A percentile compares a stretch with the other conserved stretches of the same genome.
Conservation (phyloP, 37 sponge, comb jelly and placozoan genomes). For the Theonella swinhoei region DNA sequence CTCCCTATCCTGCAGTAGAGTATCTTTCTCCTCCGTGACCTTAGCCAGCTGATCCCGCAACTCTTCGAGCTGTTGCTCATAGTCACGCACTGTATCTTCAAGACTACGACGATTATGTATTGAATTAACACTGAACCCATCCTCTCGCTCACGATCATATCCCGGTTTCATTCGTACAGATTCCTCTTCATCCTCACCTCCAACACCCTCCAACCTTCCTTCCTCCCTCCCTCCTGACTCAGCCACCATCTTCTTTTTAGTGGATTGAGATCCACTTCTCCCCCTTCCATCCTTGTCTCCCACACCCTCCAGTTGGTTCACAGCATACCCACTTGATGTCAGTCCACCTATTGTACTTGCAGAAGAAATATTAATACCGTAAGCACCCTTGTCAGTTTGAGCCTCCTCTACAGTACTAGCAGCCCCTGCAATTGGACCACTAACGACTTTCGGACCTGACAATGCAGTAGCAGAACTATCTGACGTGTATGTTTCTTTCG, state of each 20-base stretch:
- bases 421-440: too few relatives aligned
- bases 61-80: neutral
- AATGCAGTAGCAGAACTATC: too few relatives aligned
- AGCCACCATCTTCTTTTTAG: neutral
- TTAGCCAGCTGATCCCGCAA: conserved; percentile 14
- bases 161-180: too few relatives aligned
- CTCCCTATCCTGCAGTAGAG: conserved; percentile 2
- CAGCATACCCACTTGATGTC: too few relatives aligned
- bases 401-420: too few relatives aligned
- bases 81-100: neutral
- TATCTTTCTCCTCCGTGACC: conserved; percentile 10
- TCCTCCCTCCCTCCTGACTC: neutral
- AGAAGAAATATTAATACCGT: too few relatives aligned
- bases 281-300: neutral
- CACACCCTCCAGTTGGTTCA: neutral
- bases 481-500: neutral
- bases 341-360: too few relatives aligned
- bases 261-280: neutral
- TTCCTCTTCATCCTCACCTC: too few relatives aligned
- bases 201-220: too few relatives aligned
- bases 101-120: neutral
- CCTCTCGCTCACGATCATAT: too few relatives aligned
- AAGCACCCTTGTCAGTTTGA: too few relatives aligned
- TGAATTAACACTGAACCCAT: neutral
- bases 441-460: too few relatives aligned